Evolutionary conservation across 2,113 vertebrate genomes (phyloP), one percentile per base, ranked within the genome.

Genomic region (Sapajus apella): DNA sequence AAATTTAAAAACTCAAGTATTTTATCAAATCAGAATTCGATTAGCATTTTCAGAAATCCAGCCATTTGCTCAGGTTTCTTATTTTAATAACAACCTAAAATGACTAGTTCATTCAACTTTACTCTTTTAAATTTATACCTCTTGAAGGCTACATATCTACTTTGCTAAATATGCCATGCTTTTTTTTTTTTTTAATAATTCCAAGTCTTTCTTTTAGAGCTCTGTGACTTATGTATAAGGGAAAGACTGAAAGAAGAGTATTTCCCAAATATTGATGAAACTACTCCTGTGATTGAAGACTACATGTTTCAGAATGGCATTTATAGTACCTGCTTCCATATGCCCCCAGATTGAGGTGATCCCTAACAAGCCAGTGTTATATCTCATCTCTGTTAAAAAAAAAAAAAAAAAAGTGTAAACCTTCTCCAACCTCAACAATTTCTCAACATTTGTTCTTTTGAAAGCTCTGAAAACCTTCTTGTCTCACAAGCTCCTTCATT

Each of bases 21-120:
- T 55, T 88, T 83, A 82, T 66, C 8, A 93, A 82, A 93, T 27
- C 45, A 91, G 18, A 88, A 81, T 66, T 84, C 2, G 14, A 58
- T 76, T 50, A 91, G 27, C 64, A 87, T 88, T 95, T 96, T 64
- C 17, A 45, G 40, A 86, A 52, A 96, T 83, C 50, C 21, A 45
- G 61, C 5, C 56, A 17, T 80, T 9, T 84, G 56, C 92, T 94
- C 17, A 50, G 43, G 9, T 94, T 90, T 95, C 21, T 32, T 81
- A 70, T 80, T 90, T 90, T 88, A 91, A 56, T 40, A 91, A 43
- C 16, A 85, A 88, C 3, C 30, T 56, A 84, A 87, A 88, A 95
- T 81, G 37, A 82, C 70, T 58, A 55, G 52, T 45, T 87, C 32
- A 56, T 82, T 96, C 20, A 89, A 23, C 20, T 93, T 40, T 43